Conservation (phyloP, 2,113 vertebrate genomes). For the Isichthys henryi region DNA sequence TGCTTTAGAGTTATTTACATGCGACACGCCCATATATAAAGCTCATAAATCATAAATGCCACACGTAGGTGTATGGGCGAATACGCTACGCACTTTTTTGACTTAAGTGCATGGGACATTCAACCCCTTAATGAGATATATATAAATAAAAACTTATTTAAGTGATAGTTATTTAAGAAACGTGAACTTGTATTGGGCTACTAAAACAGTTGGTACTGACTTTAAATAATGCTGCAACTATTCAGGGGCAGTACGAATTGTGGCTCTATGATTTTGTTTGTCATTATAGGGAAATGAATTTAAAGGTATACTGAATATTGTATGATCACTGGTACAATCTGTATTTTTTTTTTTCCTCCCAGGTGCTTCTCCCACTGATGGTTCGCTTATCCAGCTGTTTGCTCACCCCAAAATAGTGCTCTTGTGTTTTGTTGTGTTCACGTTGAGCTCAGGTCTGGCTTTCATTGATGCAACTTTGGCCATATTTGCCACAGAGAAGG, state of each 20-base stretch:
- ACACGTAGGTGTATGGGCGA: background rate
- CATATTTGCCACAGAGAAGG: slow-evolving; percentile 75
- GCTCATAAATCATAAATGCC: background rate
- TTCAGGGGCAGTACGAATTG: background rate
- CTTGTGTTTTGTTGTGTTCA: slow-evolving; percentile 69
- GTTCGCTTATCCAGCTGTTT: slow-evolving; percentile 76
- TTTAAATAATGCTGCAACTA: background rate
- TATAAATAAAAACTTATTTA: no score
- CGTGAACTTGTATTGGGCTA: background rate
- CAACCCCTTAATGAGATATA: background rate
- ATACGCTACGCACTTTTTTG: background rate
- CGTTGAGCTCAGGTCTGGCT: slow-evolving; percentile 71
- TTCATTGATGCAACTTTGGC: slow-evolving; percentile 89
- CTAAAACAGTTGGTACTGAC: background rate
- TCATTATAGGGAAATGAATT: background rate
- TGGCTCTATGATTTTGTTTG: background rate
- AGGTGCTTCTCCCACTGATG: slow-evolving; percentile 65
- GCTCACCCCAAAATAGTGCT: slow-evolving; percentile 64
- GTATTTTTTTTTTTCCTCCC: slow-evolving; percentile 17
- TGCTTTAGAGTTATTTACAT: background rate
- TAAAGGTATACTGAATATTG: background rate
- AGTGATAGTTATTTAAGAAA: background rate
- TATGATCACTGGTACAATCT: background rate
- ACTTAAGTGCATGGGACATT: background rate
- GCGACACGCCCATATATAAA: background rate